Evolutionary conservation across 2,113 vertebrate species (phyloP), one percentile per base, ranked within the genome.

Genomic region (Larimichthys crocea): DNA sequence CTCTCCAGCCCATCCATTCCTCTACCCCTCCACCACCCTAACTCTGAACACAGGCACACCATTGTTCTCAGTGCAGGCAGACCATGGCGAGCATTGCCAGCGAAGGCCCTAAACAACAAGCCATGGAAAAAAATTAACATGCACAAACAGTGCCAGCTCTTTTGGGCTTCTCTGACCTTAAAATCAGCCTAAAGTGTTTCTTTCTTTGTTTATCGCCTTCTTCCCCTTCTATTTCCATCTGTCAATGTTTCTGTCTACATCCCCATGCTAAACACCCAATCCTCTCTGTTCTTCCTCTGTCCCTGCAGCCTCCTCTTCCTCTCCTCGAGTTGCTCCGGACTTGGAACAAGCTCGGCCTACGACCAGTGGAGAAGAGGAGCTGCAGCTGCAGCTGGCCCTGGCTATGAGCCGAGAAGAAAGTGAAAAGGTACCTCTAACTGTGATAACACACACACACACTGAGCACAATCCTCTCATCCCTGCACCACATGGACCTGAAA

Each of bases 371-470:
- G 98, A 99, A 86, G 98, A 99, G 91, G 97, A 99, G 86, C 94
- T 99, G 67, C 98, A 99, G 94, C 94, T 99, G 87, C 97, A 98
- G 95, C 96, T 99, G 85, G 98, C 97, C 0, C 74, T 99, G 94
- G 98, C 98, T 76, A 98, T 99, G 97, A 99, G 98, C 93, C 96
- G 96, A 4, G 97, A 99, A 88, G 98, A 99, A 88, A 97, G 95
- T 0, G 97, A 98, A 92, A 99, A 98, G 97, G 97, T 98, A 95
- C 89, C 79, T 78, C 82, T 79, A 61, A 64, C 44, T 59, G 35
- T 56, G 42, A 61, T 48, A 82, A 44, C 44, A 57, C 74, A 68
- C 74, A 59, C 61, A 65, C 61, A 55, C 50, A 62, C 68, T 35
- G 24, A 79, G 12, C 20, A 55, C 55, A 74, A 64, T 82, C 65